These are phyloP conservation scores for Palaemon carinicauda DNA, from an alignment of 1,140 invertebrate species.

Conservation along the genomic window DNA sequence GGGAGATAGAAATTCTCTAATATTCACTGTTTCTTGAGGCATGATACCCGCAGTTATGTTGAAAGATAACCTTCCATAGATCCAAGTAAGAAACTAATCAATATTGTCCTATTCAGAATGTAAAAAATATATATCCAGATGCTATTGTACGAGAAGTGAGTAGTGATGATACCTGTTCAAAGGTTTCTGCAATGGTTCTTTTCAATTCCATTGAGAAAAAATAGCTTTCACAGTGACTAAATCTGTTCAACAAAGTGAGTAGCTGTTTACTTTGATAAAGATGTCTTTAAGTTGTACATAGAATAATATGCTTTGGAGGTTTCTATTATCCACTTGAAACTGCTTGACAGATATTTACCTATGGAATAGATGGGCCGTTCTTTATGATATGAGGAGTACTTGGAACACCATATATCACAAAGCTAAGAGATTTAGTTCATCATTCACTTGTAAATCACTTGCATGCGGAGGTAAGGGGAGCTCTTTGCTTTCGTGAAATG, in stretches of 20 bases:
- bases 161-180: too few relatives aligned
- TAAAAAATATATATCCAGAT: too few relatives aligned
- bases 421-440: slow-evolving; percentile 4
- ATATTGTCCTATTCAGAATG: too few relatives aligned
- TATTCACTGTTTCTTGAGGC: too few relatives aligned
- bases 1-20: too few relatives aligned
- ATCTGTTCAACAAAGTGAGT: background rate
- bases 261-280: background rate
- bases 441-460: slow-evolving; percentile 9
- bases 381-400: background rate
- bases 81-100: too few relatives aligned
- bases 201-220: too few relatives aligned
- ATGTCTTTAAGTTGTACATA: background rate
- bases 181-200: too few relatives aligned
- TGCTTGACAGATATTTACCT: background rate
- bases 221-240: too few relatives aligned
- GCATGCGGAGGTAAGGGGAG: background rate
- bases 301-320: background rate
- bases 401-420: background rate
- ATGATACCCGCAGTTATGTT: too few relatives aligned
- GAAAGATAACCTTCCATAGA: too few relatives aligned
- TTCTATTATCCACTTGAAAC: background rate
- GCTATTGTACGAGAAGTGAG: too few relatives aligned
- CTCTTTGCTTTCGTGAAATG: slow-evolving; percentile 6
- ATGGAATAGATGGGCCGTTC: slow-evolving; percentile 3